These are phyloP conservation scores for Mesoclemmys tuberculata DNA, from an alignment of 2,113 vertebrate genomes.

Conservation along the genomic window DNA sequence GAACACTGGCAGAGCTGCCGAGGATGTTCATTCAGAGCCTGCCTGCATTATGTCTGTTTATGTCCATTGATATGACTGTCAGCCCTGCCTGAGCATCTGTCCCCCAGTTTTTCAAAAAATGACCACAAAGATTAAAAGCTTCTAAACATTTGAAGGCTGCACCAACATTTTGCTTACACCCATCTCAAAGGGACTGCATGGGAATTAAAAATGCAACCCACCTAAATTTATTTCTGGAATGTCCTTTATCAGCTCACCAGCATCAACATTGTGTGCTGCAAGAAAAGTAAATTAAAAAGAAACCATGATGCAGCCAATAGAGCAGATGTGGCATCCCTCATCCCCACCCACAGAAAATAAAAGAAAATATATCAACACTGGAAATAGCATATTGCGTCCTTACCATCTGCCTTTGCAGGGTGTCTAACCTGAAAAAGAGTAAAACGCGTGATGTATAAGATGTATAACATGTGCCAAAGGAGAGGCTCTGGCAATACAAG, in stretches of 20 bases:
- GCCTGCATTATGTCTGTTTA: background rate
- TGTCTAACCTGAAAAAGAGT: constrained; percentile 66
- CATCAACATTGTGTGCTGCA: constrained; percentile 32
- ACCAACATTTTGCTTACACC: background rate
- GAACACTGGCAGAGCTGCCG: background rate
- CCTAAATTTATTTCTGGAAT: constrained; percentile 80
- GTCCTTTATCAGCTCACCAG: constrained; percentile 63
- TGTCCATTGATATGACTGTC: background rate
- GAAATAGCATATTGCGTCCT: constrained; percentile 25
- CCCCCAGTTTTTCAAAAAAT: accelerated
- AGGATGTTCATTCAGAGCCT: background rate
- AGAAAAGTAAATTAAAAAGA: background rate
- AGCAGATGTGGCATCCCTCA: background rate
- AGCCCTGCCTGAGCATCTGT: background rate
- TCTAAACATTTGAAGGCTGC: background rate
- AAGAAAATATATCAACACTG: background rate
- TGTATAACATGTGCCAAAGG: background rate
- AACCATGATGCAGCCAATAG: background rate
- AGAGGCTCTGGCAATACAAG: background rate
- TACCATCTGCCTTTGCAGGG: constrained; percentile 53
- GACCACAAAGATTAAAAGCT: background rate
- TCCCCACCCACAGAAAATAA: background rate
- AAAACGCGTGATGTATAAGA: background rate
- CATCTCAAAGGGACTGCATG: background rate
- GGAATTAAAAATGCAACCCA: constrained; percentile 53